Base-by-base conservation (phyloP, 1,140 invertebrate species). In the Ctenoplectra terminalis region DNA sequence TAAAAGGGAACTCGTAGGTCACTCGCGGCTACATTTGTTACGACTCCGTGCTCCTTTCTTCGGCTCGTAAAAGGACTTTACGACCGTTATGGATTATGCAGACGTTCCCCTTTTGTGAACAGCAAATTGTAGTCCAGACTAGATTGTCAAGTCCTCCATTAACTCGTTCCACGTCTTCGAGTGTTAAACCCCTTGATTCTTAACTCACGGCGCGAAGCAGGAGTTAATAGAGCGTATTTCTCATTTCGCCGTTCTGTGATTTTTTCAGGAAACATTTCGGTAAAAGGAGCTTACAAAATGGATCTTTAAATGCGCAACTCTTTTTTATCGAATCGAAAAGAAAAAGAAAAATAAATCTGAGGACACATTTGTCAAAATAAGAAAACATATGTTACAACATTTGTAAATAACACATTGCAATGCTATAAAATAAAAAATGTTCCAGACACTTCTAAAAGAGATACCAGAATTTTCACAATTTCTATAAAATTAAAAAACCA, bases 81-180 rank as follows among this genome's bases (percentile, higher is more conserved):
- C 75, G 75, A 80, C 70, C 26, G 29, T 85, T 79, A 80, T 63
- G 61, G 69, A 84, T 85, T 85, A 85, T 69, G 31, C 69, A 73
- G 54, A 13, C 50, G 60, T 75, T 48, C 29, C 9, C 48, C 31
- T 60, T 60, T 84, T 40, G 48, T 40, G 54, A 20, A 69, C 50
- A 50, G 54, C 60, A 31, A 71, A 48, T n/a, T 83, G 15, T n/a
- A 54, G 50, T 17, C 34, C 37, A 13, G 37, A 79, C 37, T 31
- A 78, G 31, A 26, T 80, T 69, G 63, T 80, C 61, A 64, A 54
- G n/a, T 78, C 52, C n/a, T 66, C 56, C 66, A 37, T 73, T 48
- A 79, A 43, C 34, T 43, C 29, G 54, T 7, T 79, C 82, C 50
- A 29, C 58, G 37, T n/a, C 34, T 70, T 48, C 37, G 31, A 48